Percentiles rank a stretch among this genome's conserved stretches.
These are phyloP conservation scores for Blera fallax DNA, from an alignment of 2,888 invertebrate species.

Conservation along the genomic window DNA sequence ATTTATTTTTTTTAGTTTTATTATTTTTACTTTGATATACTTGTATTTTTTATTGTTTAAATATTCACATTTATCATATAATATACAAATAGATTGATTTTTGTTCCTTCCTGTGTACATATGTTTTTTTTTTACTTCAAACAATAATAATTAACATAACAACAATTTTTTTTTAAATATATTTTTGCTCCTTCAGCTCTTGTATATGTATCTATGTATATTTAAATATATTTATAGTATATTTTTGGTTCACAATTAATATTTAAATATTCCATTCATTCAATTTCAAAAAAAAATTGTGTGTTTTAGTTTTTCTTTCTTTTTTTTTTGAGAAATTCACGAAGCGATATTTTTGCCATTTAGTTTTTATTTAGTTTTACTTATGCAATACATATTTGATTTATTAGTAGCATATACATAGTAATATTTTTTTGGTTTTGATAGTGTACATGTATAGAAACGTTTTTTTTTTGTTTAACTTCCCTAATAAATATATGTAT, in stretches of 20 bases:
- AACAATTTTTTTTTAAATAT: constrained; percentile 23
- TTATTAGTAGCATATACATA: constrained; percentile 17
- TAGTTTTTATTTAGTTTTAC: not conserved
- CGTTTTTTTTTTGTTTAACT: constrained; percentile 42
- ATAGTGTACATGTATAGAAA: constrained; percentile 73
- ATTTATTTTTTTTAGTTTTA: constrained; percentile 20
- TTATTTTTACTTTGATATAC: constrained; percentile 58
- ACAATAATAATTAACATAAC: constrained; percentile 60
- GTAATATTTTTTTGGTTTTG: constrained; percentile 25
- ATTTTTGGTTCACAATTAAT: constrained; percentile 34
- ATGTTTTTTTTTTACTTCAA: constrained; percentile 6
- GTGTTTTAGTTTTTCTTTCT: not conserved
- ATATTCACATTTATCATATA: constrained; percentile 70
- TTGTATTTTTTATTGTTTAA: constrained; percentile 26
- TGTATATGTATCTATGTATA: constrained; percentile 51
- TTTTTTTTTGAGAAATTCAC: not conserved
- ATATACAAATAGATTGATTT: constrained; percentile 68
- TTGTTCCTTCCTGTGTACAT: constrained; percentile 38
- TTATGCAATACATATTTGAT: constrained; percentile 16
- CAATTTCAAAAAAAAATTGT: not conserved
- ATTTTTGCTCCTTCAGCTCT: constrained; percentile 26
- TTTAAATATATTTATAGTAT: constrained; percentile 20
- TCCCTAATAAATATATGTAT: constrained; percentile 45
- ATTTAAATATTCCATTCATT: constrained; percentile 4
- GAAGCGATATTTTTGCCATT: constrained; percentile 31